Percentiles rank a stretch among this genome's conserved stretches.
Evolutionary conservation across 2,888 invertebrate species (phyloP).

Genomic region (Acanthacorydalis orientalis): DNA sequence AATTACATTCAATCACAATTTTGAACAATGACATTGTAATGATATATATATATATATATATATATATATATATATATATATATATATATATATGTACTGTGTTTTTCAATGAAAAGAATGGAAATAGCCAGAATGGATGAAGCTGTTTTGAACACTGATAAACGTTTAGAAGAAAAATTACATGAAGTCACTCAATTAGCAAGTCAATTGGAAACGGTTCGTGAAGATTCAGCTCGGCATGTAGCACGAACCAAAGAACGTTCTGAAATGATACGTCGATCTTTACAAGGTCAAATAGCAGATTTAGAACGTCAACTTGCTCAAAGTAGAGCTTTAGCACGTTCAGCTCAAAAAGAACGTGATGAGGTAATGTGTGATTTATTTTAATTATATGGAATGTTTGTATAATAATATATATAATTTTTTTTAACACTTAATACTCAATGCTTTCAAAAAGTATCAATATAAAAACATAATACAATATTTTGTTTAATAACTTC

Average conservation of each 20-base stretch:
- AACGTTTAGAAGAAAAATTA: conserved; percentile 45
- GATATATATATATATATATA: no score
- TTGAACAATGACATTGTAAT: no score
- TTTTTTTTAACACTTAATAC: no score
- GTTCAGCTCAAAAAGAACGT: conserved; percentile 46
- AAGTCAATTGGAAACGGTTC: conserved; percentile 43
- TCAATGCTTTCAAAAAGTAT: no score
- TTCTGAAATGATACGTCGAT: conserved; percentile 40
- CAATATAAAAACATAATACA: no score
- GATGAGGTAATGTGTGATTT: conserved; percentile 30
- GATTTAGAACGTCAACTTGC: conserved; percentile 51
- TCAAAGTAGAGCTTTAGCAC: conserved; percentile 42
- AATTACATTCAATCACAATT: no score
- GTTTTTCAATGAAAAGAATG: conserved; percentile 15
- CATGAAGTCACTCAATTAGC: conserved; percentile 49
- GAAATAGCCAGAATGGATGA: conserved; percentile 40
- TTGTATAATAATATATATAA: no score
- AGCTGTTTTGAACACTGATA: conserved; percentile 36
- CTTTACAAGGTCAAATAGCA: conserved; percentile 46
- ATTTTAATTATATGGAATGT: neutral
- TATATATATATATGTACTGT: no score
- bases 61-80: no score
- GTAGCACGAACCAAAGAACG: conserved; percentile 46
- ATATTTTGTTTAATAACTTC: no score
- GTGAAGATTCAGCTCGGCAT: conserved; percentile 51